Evolutionary conservation across 1,140 invertebrate genomes (phyloP).

Genomic region (Lepidotrigona ventralis): DNA sequence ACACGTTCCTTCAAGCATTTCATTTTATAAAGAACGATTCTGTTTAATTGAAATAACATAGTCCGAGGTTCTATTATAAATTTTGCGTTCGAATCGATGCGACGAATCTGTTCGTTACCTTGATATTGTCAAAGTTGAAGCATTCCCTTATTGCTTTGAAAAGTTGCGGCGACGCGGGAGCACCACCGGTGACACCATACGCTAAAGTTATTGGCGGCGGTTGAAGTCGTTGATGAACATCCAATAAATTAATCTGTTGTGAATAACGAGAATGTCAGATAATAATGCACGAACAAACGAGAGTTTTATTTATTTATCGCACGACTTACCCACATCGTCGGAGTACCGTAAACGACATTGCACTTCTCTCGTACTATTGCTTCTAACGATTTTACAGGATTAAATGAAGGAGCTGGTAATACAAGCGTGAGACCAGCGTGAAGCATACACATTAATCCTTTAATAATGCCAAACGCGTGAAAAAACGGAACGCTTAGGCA

Average conservation of each 20-base stretch:
- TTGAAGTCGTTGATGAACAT: slow-evolving; percentile 77
- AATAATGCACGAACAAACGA: not conserved
- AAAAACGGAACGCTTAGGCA: slow-evolving; percentile 95
- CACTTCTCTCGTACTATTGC: slow-evolving; percentile 88
- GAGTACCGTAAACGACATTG: slow-evolving; percentile 92
- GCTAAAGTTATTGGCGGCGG: slow-evolving; percentile 79
- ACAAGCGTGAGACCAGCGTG: slow-evolving; percentile 86
- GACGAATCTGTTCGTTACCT: slow-evolving; percentile 69
- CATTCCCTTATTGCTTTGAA: slow-evolving; percentile 83
- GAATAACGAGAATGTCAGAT: not conserved
- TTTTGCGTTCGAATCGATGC: not conserved
- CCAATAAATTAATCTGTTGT: slow-evolving; percentile 70
- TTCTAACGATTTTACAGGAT: slow-evolving; percentile 84
- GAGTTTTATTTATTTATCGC: not conserved
- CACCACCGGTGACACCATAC: slow-evolving; percentile 87
- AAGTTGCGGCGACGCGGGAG: slow-evolving; percentile 87
- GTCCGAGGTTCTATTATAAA: not conserved
- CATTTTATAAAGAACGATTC: not conserved
- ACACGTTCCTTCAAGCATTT: not conserved
- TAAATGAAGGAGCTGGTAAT: slow-evolving; percentile 85
- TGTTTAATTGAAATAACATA: not conserved
- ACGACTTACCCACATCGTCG: slow-evolving; percentile 97
- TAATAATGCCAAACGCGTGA: slow-evolving; percentile 92
- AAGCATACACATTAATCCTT: slow-evolving; percentile 84
- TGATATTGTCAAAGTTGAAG: slow-evolving; percentile 79